Percentiles rank a stretch among this genome's conserved stretches.
phyloP scores from a whole-genome alignment of 1,140 invertebrate species.

The Achatina immaculata region DNA sequence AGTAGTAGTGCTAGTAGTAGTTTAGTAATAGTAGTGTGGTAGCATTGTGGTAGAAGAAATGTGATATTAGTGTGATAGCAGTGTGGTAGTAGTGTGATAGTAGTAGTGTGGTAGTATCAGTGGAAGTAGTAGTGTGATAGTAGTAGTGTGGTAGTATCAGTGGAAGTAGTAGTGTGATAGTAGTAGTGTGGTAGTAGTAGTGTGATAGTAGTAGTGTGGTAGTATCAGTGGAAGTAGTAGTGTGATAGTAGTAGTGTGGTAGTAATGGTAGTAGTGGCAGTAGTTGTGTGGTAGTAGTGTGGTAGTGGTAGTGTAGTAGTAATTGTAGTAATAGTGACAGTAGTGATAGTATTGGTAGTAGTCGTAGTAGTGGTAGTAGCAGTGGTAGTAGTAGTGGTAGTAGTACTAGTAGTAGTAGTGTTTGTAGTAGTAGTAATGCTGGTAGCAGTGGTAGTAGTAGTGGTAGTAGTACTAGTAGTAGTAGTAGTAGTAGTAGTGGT shows the following conservation, averaged over 20 bases:
- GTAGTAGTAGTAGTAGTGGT: slow-evolving; percentile 27
- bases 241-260: neutral
- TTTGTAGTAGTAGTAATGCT: neutral
- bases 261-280: slow-evolving; percentile 39
- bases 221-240: neutral
- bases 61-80: no score
- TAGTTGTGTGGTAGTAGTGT: neutral
- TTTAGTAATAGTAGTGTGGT: no score
- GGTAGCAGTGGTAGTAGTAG: slow-evolving; percentile 27
- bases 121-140: no score
- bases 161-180: no score
- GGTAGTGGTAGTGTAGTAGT: no score
- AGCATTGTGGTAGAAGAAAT: no score
- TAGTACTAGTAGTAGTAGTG: neutral
- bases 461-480: slow-evolving; percentile 30
- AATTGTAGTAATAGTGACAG: slow-evolving; percentile 29
- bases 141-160: no score
- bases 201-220: neutral
- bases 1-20: no score
- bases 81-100: no score
- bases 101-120: no score
- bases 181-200: neutral
- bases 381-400: neutral
- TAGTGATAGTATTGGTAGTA: slow-evolving; percentile 13
- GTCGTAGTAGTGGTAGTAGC: neutral